These are phyloP conservation scores for Tragopan temminckii DNA, from an alignment of 2,797 vertebrate genomes.

Conservation along the genomic window DNA sequence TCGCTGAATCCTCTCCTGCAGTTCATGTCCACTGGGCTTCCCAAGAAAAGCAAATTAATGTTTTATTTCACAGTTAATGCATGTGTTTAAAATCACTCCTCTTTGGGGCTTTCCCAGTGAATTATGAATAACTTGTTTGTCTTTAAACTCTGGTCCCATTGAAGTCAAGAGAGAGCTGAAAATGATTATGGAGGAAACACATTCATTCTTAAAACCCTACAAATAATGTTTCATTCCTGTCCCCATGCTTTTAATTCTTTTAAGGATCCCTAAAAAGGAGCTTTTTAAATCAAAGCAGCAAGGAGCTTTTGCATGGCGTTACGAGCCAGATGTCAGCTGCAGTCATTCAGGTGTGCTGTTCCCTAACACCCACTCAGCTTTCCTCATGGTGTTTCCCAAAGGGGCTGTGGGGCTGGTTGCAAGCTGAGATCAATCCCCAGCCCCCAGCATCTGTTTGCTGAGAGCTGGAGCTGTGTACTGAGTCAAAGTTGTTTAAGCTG, in stretches of 20 bases:
- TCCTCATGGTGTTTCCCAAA: background rate
- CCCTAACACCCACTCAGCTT: constrained; percentile 13
- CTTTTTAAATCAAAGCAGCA: constrained; percentile 9
- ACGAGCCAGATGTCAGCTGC: background rate
- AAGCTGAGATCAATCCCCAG: constrained; percentile 9
- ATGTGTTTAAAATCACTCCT: background rate
- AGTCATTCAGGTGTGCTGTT: background rate
- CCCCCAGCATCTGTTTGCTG: constrained; percentile 2
- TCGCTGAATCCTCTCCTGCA: background rate
- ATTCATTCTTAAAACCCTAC: background rate
- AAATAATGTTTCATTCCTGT: background rate
- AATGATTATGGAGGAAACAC: background rate
- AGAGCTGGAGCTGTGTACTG: background rate
- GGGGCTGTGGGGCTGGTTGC: background rate
- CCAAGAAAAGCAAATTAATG: accelerated
- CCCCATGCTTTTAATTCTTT: background rate
- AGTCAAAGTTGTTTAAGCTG: background rate
- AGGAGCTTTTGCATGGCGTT: background rate
- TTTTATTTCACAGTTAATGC: constrained; percentile 10
- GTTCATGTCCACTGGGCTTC: background rate
- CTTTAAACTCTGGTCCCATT: background rate
- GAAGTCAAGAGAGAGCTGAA: background rate
- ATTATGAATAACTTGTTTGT: background rate
- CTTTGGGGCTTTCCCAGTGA: background rate
- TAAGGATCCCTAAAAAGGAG: background rate